Evolutionary conservation across 2,113 vertebrate species (phyloP), one percentile per base, ranked within the genome.

Genomic region (Leptobrachium ailaonicum): DNA sequence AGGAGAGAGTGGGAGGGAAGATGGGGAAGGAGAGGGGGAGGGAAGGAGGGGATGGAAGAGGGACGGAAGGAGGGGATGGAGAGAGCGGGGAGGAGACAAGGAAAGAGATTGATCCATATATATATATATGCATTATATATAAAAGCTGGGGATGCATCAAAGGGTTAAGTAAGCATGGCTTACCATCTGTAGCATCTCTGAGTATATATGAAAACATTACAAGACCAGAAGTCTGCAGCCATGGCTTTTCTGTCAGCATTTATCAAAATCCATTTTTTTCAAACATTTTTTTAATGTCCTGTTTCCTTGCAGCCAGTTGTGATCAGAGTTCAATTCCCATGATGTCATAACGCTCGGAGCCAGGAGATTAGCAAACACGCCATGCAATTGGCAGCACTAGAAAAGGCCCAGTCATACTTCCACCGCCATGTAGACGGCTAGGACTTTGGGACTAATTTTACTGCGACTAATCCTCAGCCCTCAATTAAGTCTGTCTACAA

Each of bases 341-440:
- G 79, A 81, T 81, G 79, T 81, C 79, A 81, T 81, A 69, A 75
- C 20, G 72, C 66, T 81, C 50, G 71, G 79, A 81, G 79, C 79
- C 79, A 81, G 79, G 67, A 81, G 79, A 81, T 81, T 81, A 81
- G 79, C 71, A 69, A 81, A 74, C 79, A 81, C 72, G 72, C 79
- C 72, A 81, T 75, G 79, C 71, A 81, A 81, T 75, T 81, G 79
- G 79, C 79, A 81, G 45, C 79, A 74, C 66, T 75, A 81, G 72
- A 81, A 81, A 81, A 81, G 79, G 79, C 72, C 79, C 79, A 81
- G 79, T 81, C 79, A 81, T 81, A 63, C 72, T 73, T 81, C 71
- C 72, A 69, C 71, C 74, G 79, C 73, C 79, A 75, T 81, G 63
- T 81, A 81, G 79, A 81, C 79, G 64, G 53, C 66, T 69, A 75